Conservation (phyloP, 2,888 invertebrate genomes). For the Plusia festucae region DNA sequence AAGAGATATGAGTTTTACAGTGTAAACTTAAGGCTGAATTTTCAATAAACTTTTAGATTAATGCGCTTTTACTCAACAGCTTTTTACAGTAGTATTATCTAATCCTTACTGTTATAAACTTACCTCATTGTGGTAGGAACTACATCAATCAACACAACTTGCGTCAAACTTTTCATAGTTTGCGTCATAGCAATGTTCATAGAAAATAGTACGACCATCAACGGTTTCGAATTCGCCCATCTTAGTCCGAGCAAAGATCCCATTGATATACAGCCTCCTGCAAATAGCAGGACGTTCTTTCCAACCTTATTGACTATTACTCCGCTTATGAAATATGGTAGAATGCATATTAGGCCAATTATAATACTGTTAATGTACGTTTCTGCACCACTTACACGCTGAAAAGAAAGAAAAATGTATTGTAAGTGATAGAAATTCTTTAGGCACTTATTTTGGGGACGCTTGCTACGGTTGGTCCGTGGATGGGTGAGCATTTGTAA, state of each 20-base stretch:
- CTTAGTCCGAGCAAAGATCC: conserved; percentile 63
- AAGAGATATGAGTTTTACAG: no score
- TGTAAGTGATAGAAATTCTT: background rate
- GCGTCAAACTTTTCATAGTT: conserved; percentile 67
- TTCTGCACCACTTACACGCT: conserved; percentile 53
- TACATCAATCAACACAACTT: conserved; percentile 67
- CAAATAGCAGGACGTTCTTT: conserved; percentile 67
- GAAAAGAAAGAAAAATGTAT: background rate
- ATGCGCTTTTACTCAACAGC: no score
- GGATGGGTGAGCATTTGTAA: no score
- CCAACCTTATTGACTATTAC: conserved; percentile 62
- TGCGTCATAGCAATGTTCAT: conserved; percentile 67
- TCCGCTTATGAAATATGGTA: conserved; percentile 64
- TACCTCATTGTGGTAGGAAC: conserved; percentile 75
- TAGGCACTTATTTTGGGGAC: background rate
- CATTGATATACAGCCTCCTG: conserved; percentile 57
- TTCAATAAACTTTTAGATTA: no score
- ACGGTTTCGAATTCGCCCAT: conserved; percentile 68
- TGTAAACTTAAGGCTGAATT: no score
- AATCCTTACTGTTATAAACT: conserved; percentile 18
- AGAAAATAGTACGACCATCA: conserved; percentile 72
- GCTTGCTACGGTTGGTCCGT: no score
- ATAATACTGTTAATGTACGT: conserved; percentile 68
- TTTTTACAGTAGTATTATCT: no score
- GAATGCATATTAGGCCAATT: conserved; percentile 60